Evolutionary conservation across 2,888 invertebrate genomes (phyloP).

Genomic region (Cheilosia grossa): DNA sequence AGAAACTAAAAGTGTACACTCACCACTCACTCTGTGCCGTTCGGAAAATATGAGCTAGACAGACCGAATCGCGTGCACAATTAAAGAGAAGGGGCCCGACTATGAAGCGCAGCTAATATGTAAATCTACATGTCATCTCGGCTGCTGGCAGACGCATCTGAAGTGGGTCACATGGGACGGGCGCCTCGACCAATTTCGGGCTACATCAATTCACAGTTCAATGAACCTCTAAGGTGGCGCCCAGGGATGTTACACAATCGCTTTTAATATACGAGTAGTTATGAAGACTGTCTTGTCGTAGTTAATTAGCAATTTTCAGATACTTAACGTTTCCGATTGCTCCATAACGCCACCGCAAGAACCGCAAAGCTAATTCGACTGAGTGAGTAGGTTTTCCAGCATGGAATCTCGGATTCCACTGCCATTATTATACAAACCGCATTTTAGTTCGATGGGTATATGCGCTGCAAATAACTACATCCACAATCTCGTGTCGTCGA

Average conservation of each 20-base stretch:
- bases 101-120: constrained; percentile 7
- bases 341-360: constrained; percentile 18
- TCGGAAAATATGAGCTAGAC: constrained; percentile 25
- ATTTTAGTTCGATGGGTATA: constrained; percentile 8
- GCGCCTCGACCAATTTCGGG: constrained; percentile 12
- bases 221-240: constrained; percentile 43
- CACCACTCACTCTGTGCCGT: constrained; percentile 30
- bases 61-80: constrained; percentile 48
- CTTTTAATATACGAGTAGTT: background rate
- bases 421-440: constrained; percentile 2
- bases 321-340: constrained; percentile 14
- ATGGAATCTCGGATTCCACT: background rate
- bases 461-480: background rate
- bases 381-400: constrained; percentile 12
- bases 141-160: constrained; percentile 35
- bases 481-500: constrained; percentile 3
- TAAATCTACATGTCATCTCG: constrained; percentile 61
- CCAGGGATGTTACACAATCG: constrained; percentile 27
- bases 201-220: constrained; percentile 30
- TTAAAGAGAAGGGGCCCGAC: constrained; percentile 35
- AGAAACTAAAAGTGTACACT: constrained; percentile 60
- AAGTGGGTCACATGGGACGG: constrained; percentile 38
- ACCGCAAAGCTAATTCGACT: constrained; percentile 22
- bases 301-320: constrained; percentile 17
- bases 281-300: constrained; percentile 25